Conservation (phyloP, 2,113 vertebrate species). For the Etheostoma spectabile region DNA sequence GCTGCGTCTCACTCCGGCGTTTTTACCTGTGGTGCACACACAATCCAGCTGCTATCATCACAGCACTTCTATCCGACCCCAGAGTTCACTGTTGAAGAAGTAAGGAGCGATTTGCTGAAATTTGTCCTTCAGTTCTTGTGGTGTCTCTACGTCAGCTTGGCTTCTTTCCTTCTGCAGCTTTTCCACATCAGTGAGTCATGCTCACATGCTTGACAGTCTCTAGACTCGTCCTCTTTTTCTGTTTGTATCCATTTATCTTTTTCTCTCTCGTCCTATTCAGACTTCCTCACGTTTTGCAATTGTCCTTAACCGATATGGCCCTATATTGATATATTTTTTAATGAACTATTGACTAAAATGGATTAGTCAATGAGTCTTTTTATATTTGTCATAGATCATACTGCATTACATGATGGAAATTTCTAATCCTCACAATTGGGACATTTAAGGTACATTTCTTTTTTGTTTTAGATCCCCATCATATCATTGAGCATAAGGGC, state of each 20-base stretch:
- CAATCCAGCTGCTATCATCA: not conserved
- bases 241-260: not conserved
- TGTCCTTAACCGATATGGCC: no score
- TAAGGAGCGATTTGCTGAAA: not conserved
- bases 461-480: no score
- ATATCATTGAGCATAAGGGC: no score
- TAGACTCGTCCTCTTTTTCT: not conserved
- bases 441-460: no score
- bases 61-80: not conserved
- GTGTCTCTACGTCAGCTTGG: slow-evolving; percentile 21
- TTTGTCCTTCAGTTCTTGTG: slow-evolving; percentile 1
- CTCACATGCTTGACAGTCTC: slow-evolving; percentile 29
- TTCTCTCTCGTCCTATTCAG: not conserved
- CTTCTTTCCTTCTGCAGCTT: slow-evolving; percentile 39
- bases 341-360: not conserved
- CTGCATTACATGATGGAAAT: no score
- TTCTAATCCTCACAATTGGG: no score
- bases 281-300: not conserved
- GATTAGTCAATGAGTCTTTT: not conserved
- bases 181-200: slow-evolving; percentile 58
- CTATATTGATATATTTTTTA: not conserved
- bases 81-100: not conserved
- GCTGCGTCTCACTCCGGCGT: slow-evolving; percentile 5
- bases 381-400: no score
- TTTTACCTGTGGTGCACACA: slow-evolving; percentile 21